These are phyloP conservation scores for Phycodurus eques DNA, from an alignment of 2,113 vertebrate genomes.

Conservation along the genomic window DNA sequence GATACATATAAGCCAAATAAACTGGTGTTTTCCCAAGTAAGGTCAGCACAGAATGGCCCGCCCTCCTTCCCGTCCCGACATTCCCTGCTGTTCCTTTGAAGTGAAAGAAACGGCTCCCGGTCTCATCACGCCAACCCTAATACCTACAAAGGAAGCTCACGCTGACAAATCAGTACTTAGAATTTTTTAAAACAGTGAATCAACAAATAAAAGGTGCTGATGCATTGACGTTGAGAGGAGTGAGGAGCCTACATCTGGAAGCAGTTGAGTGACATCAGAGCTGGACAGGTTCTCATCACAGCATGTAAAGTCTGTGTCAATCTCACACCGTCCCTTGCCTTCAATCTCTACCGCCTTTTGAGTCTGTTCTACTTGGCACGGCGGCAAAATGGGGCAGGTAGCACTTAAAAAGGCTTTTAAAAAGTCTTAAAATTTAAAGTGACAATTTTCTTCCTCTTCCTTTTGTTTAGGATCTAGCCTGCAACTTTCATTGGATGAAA, in stretches of 20 bases:
- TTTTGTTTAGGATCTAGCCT: slow-evolving; percentile 21
- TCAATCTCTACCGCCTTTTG: slow-evolving; percentile 16
- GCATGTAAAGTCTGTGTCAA: slow-evolving; percentile 46
- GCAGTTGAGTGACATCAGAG: slow-evolving; percentile 71
- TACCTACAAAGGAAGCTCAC: slow-evolving; percentile 19
- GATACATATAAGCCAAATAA: slow-evolving; percentile 56
- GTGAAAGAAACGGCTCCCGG: slow-evolving; percentile 47
- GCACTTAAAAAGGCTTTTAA: slow-evolving; percentile 9
- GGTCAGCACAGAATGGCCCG: slow-evolving; percentile 28
- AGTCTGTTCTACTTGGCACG: slow-evolving; percentile 39
- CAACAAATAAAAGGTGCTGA: slow-evolving; percentile 29
- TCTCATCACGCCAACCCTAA: slow-evolving; percentile 37
- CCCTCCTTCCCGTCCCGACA: background rate
- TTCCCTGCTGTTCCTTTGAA: slow-evolving; percentile 54
- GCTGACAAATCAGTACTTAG: slow-evolving; percentile 28
- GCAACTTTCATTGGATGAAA: slow-evolving; percentile 15
- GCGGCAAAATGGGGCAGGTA: slow-evolving; percentile 23
- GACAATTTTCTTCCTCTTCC: slow-evolving; percentile 29
- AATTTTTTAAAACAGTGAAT: slow-evolving; percentile 30
- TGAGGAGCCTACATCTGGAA: slow-evolving; percentile 71
- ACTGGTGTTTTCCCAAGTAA: slow-evolving; percentile 67
- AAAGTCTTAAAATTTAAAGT: slow-evolving; percentile 7
- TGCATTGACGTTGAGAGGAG: slow-evolving; percentile 50
- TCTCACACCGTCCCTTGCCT: background rate
- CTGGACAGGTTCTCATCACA: slow-evolving; percentile 66